Base-by-base conservation (phyloP, 2,797 vertebrate species). In the Spinus olivaceus region DNA sequence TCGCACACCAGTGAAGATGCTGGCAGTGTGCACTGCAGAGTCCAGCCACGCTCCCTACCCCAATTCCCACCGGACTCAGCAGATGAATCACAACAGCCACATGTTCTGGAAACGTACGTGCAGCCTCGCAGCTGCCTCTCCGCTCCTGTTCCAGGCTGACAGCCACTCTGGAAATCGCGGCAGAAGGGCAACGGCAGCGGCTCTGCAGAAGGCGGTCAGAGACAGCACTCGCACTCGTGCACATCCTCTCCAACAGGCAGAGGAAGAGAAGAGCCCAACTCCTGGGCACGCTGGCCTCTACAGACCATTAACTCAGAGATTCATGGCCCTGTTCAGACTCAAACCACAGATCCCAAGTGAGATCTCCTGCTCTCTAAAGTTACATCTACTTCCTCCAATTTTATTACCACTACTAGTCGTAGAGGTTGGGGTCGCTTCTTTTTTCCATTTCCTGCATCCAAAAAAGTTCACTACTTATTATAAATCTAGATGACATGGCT, bases 11-110 rank as follows among this genome's bases (percentile, higher is more conserved):
- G 28, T 4, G 32, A 19, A 44, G 28, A 22, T 6, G 53, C 53
- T 46, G n/a, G 84, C 74, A 47, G 35, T 2, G 0, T 0, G 13
- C 60, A 28, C 51, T 15, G 22, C 17, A 0, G 17, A 44, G 51
- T 4, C 47, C 3, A 0, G 76, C 49, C 41, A 1, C 1, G 2
- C 37, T 91, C 60, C 2, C 30, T 16, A 39, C 13, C 33, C 0
- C 77, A 18, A 50, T 53, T 86, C 82, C 93, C 82, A 33, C 1
- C 0, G 64, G 83, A 35, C 65, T 23, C 70, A 7, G 72, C 25
- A 32, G 81, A 76, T n/a, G 63, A 86, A 90, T 47, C 71, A 51
- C 60, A 70, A 4, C 46, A 81, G 50, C 59, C 63, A 18, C 33
- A 37, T 59, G 83, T 64, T 78, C 88, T 42, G 41, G 6, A 67